Evolutionary conservation across 1,140 invertebrate species (phyloP), one percentile per base, ranked within the genome.

Genomic region (Papilio glaucus): DNA sequence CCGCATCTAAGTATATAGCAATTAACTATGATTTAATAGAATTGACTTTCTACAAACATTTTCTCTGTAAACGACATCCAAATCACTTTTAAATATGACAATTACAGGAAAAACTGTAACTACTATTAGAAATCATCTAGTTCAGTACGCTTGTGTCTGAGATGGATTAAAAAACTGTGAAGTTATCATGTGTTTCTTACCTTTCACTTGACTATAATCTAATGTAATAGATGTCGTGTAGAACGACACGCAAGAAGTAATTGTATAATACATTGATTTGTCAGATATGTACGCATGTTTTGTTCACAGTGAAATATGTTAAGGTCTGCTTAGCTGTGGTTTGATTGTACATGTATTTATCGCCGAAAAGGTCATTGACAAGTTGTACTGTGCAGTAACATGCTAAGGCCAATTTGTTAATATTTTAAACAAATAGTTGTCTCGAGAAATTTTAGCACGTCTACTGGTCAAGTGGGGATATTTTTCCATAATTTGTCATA

Each of bases 181-280:
- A 75, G 61, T 62, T 81, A 21, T 73, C 69, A 29, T 67, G 21
- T 26, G 26, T 49, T 74, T 26, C 60, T 75, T 75, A 77, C 78
- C 82, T 85, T 85, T 85, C 82, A 85, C 82, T 82, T 72, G 63
- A 72, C 68, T 67, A 72, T 71, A 76, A 71, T 69, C 42, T 53
- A 69, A 69, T 53, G 45, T 68, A 33, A 68, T 68, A 49, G 67
- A 3, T 69, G 45, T 72, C 76, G 73, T 75, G 73, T 72, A 70
- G 68, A 73, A 70, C 63, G 62, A 77, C 82, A 85, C 80, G 82
- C 83, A 77, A 83, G 71, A 85, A 84, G 79, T 80, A 80, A 83
- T 74, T 76, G 77, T 76, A 53, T 76, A 71, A 72, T 61, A 60
- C 61, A 38, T 45, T 60, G 49, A 57, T 42, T 57, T 68, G 38